Base-by-base conservation (phyloP, 2,888 invertebrate genomes). In the Hirtodrosophila duncani region DNA sequence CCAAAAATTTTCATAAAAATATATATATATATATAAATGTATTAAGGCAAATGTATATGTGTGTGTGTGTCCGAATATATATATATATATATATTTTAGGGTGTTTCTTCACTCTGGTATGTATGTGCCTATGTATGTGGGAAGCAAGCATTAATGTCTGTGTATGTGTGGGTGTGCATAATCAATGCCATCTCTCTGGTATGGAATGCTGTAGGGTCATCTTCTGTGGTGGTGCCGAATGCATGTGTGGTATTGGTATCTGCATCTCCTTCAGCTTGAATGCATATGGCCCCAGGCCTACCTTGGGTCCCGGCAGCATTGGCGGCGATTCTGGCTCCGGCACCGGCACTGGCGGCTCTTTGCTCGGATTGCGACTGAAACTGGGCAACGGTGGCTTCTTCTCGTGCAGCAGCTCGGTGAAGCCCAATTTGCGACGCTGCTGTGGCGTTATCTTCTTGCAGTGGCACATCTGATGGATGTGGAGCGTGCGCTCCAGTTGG, bases 391-490 rank as follows among this genome's bases (percentile, higher is more conserved):
- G 81, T 0, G 67, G 43, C 53, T 81, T 81, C 50, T 81, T 81
- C 45, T 74, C 70, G 33, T 75, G 75, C 14, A 55, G 56, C 27
- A 81, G 29, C 21, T 75, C 75, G 1, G 81, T 81, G 34, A 51
- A 75, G 45, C 45, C 59, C 4, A 75, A 36, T 3, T 63, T 77
- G 49, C 75, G 81, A 0, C 78, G 69, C 48, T 60, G 51, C 36
- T 74, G 67, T 5, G 81, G 81, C 10, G 69, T 42, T 17, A 75
- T 75, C 51, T 75, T 81, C 27, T 34, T 65, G 56, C 75, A 75
- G 31, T 75, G 59, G 48, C 65, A 52, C 57, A 75, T 5, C 46
- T 65, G 81, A 13, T 75, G 75, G 5, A 75, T 81, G 49, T 63
- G 81, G 36, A 81, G 26, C 0, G 75, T 74, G 2, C 75, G 81